Conservation (phyloP, 2,888 invertebrate genomes). For the Agrochola lychnidis region DNA sequence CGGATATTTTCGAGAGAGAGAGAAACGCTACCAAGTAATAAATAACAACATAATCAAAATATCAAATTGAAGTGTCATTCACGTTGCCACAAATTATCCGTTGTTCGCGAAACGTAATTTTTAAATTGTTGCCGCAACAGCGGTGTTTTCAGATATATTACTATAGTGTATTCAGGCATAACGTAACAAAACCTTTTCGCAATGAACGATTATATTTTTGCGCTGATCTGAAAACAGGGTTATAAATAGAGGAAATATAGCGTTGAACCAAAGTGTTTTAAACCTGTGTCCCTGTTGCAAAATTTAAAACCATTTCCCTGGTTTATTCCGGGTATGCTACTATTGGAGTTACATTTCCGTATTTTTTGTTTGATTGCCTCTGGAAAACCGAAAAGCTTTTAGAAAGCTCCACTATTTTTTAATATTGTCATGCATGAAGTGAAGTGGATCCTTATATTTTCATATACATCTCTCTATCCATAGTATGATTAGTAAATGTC, state of each 20-base stretch:
- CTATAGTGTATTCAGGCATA: background rate
- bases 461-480: background rate
- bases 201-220: background rate
- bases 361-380: constrained; percentile 35
- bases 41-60: constrained; percentile 37
- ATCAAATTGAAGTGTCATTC: constrained; percentile 48
- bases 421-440: constrained; percentile 40
- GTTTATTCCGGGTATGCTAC: constrained; percentile 2
- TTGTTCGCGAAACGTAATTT: constrained; percentile 21
- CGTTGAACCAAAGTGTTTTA: background rate
- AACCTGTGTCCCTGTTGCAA: background rate
- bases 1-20: constrained; percentile 23
- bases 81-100: constrained; percentile 31
- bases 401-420: constrained; percentile 53
- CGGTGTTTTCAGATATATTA: constrained; percentile 4
- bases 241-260: background rate
- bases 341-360: constrained; percentile 26
- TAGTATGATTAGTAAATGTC: constrained; percentile 14
- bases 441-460: constrained; percentile 23
- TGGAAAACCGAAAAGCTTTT: constrained; percentile 59
- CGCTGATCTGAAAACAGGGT: background rate
- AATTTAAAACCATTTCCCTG: constrained; percentile 12
- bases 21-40: constrained; percentile 22
- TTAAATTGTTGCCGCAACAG: constrained; percentile 12
- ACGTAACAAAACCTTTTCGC: background rate